Percentiles rank a stretch among this genome's conserved stretches.
These are phyloP conservation scores for Chromoteleia sp. DNA, from an alignment of 2,888 invertebrate genomes.

Conservation along the genomic window DNA sequence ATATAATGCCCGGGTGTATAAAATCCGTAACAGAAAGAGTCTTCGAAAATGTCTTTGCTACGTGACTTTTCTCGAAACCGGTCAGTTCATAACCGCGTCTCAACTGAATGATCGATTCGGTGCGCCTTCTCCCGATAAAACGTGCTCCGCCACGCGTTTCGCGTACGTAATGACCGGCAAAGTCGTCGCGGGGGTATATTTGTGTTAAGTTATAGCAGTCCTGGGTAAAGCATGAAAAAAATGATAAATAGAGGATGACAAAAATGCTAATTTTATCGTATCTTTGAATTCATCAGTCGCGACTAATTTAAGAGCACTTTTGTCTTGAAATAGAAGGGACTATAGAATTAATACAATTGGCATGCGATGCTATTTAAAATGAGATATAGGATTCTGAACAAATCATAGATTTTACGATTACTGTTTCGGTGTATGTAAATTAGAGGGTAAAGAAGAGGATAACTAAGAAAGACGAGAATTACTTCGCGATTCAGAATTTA, in stretches of 20 bases:
- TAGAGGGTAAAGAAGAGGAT: too few relatives aligned
- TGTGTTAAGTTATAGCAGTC: slow-evolving; percentile 38
- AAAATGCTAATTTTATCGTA: slow-evolving; percentile 36
- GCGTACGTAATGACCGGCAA: slow-evolving; percentile 50
- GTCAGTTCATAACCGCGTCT: slow-evolving; percentile 70
- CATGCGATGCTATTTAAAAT: too few relatives aligned
- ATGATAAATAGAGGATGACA: slow-evolving; percentile 6
- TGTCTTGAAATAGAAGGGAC: too few relatives aligned
- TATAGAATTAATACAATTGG: too few relatives aligned
- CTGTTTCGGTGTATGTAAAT: too few relatives aligned
- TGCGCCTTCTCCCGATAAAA: slow-evolving; percentile 68
- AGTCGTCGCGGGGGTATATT: slow-evolving; percentile 40
- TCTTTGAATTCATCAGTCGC: too few relatives aligned
- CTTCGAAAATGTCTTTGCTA: slow-evolving; percentile 69
- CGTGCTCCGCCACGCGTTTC: slow-evolving; percentile 63
- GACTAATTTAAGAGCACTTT: too few relatives aligned
- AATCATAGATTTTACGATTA: too few relatives aligned
- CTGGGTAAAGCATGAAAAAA: slow-evolving; percentile 13
- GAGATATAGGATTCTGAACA: too few relatives aligned
- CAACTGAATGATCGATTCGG: slow-evolving; percentile 69
- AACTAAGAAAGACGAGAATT: too few relatives aligned
- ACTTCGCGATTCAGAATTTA: too few relatives aligned
- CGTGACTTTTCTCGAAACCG: slow-evolving; percentile 69
- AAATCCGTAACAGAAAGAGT: slow-evolving; percentile 63
- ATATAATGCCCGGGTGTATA: slow-evolving; percentile 57